Base-by-base conservation (phyloP, 2,888 invertebrate species). In the Nasonovia ribisnigri region DNA sequence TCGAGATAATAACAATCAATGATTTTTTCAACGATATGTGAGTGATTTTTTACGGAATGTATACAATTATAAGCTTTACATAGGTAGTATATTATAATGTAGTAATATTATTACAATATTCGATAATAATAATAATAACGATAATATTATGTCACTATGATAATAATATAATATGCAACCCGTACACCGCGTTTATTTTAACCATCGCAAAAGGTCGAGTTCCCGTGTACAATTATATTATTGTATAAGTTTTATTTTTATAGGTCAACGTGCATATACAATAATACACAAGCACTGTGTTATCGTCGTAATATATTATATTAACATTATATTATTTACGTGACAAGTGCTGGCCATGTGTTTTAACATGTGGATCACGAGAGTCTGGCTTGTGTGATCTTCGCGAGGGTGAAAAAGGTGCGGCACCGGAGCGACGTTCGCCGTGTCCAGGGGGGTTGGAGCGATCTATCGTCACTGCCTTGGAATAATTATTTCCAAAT, bases 261-360 rank as follows among this genome's bases (percentile, higher is more conserved):
- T 93, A 86, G 57, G 90, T 90, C 54, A 90, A 46, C 51, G 42
- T 46, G 26, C 26, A 16, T 57, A 43, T 51, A 51, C 51, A 51
- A 51, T 46, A 36, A 77, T 20, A 84, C 77, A 16, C 84, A 3
- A 29, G 16, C 43, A 1, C 89, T 36, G 20, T 8, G 77, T 20
- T 67, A 48, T 57, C 88, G 54, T 57, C 20, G 36, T 42, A 77
- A 77, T 54, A 60, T 51, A 16, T 13, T 54, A 43, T 20, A 88
- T 88, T 88, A 36, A 10, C 1, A 48, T 10, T 51, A n/a, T 36
- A 29, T 43, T 46, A 13, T 54, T 54, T 54, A 42, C 24, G 84
- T 54, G 86, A 90, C 93, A 93, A 93, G 93, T 93, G 93, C 86
- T 86, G 60, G 90, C 93, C 93, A 93, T 90, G 93, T 93, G 93